Conservation (phyloP, 2,113 vertebrate genomes). For the Ciconia stormi region DNA sequence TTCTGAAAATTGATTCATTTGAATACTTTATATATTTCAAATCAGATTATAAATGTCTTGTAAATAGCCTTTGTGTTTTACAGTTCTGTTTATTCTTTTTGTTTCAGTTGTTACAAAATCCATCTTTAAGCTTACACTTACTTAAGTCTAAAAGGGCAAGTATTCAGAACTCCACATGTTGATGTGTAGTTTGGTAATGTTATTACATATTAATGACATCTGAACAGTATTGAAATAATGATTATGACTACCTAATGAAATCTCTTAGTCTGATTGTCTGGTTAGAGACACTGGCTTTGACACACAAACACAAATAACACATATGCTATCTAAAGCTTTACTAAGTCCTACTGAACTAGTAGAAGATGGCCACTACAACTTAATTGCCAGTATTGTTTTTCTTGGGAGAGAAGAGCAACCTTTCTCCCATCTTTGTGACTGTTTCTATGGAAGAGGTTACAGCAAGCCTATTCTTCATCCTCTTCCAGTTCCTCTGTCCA, state of each 20-base stretch:
- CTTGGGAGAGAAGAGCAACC: not conserved
- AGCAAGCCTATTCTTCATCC: not conserved
- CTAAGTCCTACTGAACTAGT: not conserved
- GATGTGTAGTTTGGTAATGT: not conserved
- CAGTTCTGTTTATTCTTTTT: not conserved
- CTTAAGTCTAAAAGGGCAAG: not conserved
- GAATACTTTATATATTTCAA: not conserved
- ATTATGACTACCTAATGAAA: not conserved
- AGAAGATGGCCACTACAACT: not conserved
- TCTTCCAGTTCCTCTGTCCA: not conserved
- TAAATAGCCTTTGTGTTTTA: not conserved
- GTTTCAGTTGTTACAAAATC: not conserved
- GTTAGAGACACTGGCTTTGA: not conserved
- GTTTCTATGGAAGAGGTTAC: not conserved
- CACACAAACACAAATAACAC: not conserved
- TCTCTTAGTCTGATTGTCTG: not conserved
- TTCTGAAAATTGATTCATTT: not conserved
- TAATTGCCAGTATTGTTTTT: not conserved
- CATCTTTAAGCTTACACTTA: not conserved
- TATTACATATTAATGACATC: not conserved
- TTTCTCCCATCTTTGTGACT: not conserved
- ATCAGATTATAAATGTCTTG: not conserved
- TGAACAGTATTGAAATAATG: not conserved
- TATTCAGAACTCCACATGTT: fast-evolving
- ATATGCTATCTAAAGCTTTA: not conserved